Evolutionary conservation across 2,888 invertebrate species (phyloP), one percentile per base, ranked within the genome.

Genomic region (Laspeyria flexula): DNA sequence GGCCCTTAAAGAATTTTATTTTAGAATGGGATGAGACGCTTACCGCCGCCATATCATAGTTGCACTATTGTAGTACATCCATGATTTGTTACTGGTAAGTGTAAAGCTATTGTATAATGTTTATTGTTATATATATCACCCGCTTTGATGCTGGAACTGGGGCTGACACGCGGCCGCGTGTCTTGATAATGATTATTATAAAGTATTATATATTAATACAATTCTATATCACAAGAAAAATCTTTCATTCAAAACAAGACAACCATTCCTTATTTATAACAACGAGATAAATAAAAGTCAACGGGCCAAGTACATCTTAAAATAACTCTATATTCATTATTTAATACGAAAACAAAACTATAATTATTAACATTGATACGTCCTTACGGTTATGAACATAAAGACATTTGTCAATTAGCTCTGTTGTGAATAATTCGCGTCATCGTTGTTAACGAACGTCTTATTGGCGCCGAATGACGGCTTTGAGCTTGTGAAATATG

Each of bases 381-480:
- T 60, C 49, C 52, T 50, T 57, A 46, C 25, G 55, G 52, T 50
- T 55, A 60, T 55, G 43, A 48, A 50, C 44, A 33, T 58, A 42
- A 47, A 56, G 38, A 44, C 47, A 29, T 27, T 44, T 15, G 27
- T 44, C 46, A 69, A 60, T 57, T 64, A 64, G 55, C 59, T 57
- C 37, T 58, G 45, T 61, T 57, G 60, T 73, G 61, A 72, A 70
- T 73, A 72, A 70, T 72, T 65, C 65, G 63, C 61, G 69, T 73
- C 73, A 68, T 57, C 71, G 61, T 53, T 56, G 12, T 3, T 68
- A 58, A 42, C 43, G 38, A 39, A 55, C 52, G 47, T 35, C 62
- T 33, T 50, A 45, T 37, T 13, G 58, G 66, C 58, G 53, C 54
- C 65, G 38, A 21, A 23, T 55, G 56, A 68, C 55, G 55, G 18